Base-by-base conservation (phyloP, 2,113 vertebrate species). In the Pithys albifrons region DNA sequence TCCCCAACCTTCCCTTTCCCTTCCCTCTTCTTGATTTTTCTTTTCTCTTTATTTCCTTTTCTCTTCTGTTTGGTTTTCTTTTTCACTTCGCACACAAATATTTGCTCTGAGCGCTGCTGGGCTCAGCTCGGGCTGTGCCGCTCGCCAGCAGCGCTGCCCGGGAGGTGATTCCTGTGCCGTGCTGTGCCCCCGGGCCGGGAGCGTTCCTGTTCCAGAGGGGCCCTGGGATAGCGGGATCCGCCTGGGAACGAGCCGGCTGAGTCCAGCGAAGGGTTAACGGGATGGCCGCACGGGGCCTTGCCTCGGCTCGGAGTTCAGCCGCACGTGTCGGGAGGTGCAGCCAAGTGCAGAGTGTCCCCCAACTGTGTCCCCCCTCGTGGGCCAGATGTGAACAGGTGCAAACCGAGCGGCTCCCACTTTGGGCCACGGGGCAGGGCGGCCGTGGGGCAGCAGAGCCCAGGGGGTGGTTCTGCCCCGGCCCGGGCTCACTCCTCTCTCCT, bases 301-400 rank as follows among this genome's bases (percentile, higher is more conserved):
- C 29, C 64, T 18, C 43, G 31, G 39, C 5, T 4, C 6, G 4
- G 5, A 7, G 45, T 9, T 66, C 35, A 48, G 61, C 46, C 18
- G 22, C 13, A 0, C 0, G 31, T 33, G 62, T 45, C 51, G 12
- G 81, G n/a, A 45, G 64, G 17, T 72, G 72, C 52, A 66, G 37
- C 57, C 43, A 10, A 41, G 16, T 1, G 22, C 10, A 28, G 54
- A 29, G 75, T 0, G 31, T 11, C 87, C 79, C 66, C 58, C 14
- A 62, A 1, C 2, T 2, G 46, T 0, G 31, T n/a, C 18, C 48
- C 31, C 23, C 7, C 1, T 4, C 12, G 2, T 14, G 31, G 8
- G 19, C 5, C 23, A 8, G 77, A 4, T 10, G 24, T 0, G 22
- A 58, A 31, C 6, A 3, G 3, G 45, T 18, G 48, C 37, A 2